phyloP scores from a whole-genome alignment of 2,888 invertebrate genomes.

The Apomyelois bistriatella region DNA sequence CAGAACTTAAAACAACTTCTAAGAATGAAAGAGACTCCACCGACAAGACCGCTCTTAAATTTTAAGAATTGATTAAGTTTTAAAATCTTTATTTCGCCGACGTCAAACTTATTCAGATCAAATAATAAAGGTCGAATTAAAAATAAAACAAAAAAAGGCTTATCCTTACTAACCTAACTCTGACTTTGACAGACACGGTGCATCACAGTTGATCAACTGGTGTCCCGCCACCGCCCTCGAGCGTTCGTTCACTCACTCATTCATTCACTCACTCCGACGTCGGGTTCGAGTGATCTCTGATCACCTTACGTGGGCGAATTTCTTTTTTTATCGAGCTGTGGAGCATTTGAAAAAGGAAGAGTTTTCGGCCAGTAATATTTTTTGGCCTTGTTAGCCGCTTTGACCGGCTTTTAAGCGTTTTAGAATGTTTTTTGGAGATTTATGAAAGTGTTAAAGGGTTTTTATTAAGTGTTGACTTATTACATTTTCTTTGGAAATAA shows the following conservation, averaged over 20 bases:
- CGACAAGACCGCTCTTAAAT: too few species aligned
- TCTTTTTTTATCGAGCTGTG: constrained; percentile 37
- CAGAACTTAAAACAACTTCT: too few species aligned
- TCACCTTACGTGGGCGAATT: constrained; percentile 54
- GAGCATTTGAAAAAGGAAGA: constrained; percentile 43
- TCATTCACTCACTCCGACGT: constrained; percentile 57
- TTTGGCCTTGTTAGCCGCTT: constrained; percentile 23
- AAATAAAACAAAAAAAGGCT: constrained; percentile 26
- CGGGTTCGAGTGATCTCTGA: constrained; percentile 72
- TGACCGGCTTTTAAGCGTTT: constrained; percentile 23
- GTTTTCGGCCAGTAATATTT: constrained; percentile 24
- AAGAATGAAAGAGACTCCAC: too few species aligned
- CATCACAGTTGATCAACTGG: constrained; percentile 76
- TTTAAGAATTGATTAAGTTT: not conserved
- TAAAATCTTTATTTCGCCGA: constrained; percentile 4
- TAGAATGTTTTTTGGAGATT: constrained; percentile 10
- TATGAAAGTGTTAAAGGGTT: not conserved
- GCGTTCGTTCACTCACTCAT: constrained; percentile 49
- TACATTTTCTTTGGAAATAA: not conserved
- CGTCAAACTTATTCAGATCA: constrained; percentile 7
- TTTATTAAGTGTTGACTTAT: not conserved
- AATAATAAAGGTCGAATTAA: constrained; percentile 7
- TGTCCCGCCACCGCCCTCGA: constrained; percentile 53
- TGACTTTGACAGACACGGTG: constrained; percentile 68
- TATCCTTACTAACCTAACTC: constrained; percentile 41